Evolutionary conservation across 1,140 invertebrate species (phyloP), one percentile per base, ranked within the genome.

Genomic region (Ooceraea biroi): DNA sequence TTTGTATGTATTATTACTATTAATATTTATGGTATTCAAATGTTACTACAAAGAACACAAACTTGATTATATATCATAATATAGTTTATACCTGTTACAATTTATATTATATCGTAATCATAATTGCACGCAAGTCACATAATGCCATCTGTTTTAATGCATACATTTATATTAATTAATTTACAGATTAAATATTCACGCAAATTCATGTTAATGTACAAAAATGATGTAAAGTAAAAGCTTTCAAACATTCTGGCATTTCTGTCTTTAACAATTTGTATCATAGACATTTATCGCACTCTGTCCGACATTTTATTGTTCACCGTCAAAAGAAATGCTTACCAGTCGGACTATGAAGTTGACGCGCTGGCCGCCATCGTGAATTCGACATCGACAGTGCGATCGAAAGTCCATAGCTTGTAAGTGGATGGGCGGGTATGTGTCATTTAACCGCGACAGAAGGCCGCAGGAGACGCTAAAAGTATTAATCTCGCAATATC

Each of bases 401-500:
- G 36, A 36, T 71, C 65, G 52, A 44, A 46, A 50, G 36, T 55
- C 48, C 36, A 1, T 10, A 22, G 52, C 57, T 69, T n/a, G 50
- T 8, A 58, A 80, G 50, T 46, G 63, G 63, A 14, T 48, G 48
- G 36, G 50, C 36, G 63, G 55, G 30, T 55, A 11, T 57, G 22
- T 44, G 22, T 78, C 48, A 30, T 27, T n/a, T 52, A 30, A 52
- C 12, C 36, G 63, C 41, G 63, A 65, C 10, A 50, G 61, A 41
- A 36, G 30, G 25, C n/a, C 27, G n/a, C 27, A 41, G 69, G 69
- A 58, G 65, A 80, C 25, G 50, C 69, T 57, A 80, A 68, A 71
- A 80, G 57, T 80, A 71, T 80, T 25, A 50, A 12, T 44, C 11
- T 57, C 36, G 50, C 76, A 71, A 71, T 80, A 80, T 80, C 76